Conservation (phyloP, 2,888 invertebrate genomes). For the Orchestes rusci region DNA sequence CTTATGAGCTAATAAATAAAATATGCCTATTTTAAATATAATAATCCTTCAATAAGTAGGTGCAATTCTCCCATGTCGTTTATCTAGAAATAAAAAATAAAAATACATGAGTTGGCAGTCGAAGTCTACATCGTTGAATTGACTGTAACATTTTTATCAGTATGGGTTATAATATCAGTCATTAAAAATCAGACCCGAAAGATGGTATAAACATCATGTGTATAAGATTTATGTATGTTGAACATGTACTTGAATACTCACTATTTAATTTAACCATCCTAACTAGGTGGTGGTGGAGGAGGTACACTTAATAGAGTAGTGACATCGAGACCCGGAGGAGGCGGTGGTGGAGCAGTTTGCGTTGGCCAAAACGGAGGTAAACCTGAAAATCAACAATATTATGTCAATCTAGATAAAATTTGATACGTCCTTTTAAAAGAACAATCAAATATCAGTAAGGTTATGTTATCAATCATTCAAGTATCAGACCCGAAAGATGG, state of each 20-base stretch:
- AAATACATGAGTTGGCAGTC: too few species aligned
- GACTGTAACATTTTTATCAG: too few species aligned
- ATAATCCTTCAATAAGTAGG: too few species aligned
- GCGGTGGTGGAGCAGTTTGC: constrained; percentile 38
- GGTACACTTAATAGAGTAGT: constrained; percentile 56
- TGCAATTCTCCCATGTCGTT: too few species aligned
- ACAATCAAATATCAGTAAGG: constrained; percentile 10
- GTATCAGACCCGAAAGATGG: constrained; percentile 26
- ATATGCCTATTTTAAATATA: too few species aligned
- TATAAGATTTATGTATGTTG: too few species aligned
- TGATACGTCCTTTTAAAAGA: not conserved
- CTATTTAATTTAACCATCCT: constrained; percentile 2
- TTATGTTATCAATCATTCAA: constrained; percentile 21
- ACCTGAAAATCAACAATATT: constrained; percentile 15
- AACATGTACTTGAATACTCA: not conserved
- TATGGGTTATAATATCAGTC: constrained; percentile 17
- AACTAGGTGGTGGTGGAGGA: constrained; percentile 50
- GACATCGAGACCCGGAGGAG: constrained; percentile 50
- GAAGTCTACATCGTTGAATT: too few species aligned
- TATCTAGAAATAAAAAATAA: too few species aligned
- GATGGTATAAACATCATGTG: constrained; percentile 23
- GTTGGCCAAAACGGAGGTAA: constrained; percentile 44
- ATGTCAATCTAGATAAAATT: not conserved
- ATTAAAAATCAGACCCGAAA: constrained; percentile 21
- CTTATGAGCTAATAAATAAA: too few species aligned